These are phyloP conservation scores for Platycheirus rosarum DNA, from an alignment of 2,888 invertebrate genomes.

Conservation along the genomic window DNA sequence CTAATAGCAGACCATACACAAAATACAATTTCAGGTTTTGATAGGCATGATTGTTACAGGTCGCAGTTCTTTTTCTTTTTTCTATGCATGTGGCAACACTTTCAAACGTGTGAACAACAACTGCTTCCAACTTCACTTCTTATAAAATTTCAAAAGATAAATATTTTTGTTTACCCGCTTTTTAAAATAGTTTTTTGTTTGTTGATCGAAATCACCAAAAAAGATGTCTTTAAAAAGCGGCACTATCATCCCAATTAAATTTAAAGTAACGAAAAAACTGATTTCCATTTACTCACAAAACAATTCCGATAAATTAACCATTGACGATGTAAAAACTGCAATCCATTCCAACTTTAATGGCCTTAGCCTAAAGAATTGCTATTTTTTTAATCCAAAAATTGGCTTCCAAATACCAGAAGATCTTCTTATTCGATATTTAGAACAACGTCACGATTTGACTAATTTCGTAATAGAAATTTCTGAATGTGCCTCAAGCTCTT, in stretches of 20 bases:
- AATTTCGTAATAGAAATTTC: conserved; percentile 81
- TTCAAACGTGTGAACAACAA: no score
- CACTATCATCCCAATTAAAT: conserved; percentile 81
- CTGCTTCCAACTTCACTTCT: no score
- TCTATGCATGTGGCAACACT: no score
- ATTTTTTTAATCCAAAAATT: conserved; percentile 81
- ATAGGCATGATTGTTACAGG: no score
- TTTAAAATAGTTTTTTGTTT: no score
- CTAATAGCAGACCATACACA: no score
- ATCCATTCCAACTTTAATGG: no score
- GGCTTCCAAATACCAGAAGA: conserved; percentile 81
- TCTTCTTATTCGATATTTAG: conserved; percentile 79
- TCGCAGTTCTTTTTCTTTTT: no score
- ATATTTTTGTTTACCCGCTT: no score
- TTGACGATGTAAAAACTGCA: conserved; percentile 80
- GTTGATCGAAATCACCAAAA: no score
- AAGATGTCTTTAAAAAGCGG: conserved; percentile 80
- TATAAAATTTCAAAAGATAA: no score
- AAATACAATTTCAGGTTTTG: no score
- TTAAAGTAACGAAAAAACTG: conserved; percentile 80
- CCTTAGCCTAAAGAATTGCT: conserved; percentile 72
- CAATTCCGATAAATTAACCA: conserved; percentile 78
- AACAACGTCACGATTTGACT: conserved; percentile 80
- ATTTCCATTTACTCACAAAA: conserved; percentile 79
- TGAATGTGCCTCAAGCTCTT: background rate